A percentile compares a stretch with the other conserved stretches of the same genome.
These are phyloP conservation scores for Eubucco bourcierii DNA, from an alignment of 2,113 vertebrate genomes.

Conservation along the genomic window DNA sequence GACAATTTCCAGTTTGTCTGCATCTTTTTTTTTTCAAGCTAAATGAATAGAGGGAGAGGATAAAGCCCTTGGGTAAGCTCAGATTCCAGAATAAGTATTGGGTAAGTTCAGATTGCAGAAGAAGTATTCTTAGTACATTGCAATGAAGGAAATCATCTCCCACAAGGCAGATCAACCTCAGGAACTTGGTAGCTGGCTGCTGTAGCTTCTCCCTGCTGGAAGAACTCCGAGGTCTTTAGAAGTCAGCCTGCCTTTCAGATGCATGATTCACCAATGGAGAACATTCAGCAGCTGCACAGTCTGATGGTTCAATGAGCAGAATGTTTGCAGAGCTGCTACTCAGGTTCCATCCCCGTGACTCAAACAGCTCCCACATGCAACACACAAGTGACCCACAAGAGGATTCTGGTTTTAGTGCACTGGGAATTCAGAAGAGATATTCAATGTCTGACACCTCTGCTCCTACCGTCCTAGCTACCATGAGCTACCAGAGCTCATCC, in stretches of 20 bases:
- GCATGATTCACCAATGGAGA: not conserved
- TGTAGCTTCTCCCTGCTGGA: not conserved
- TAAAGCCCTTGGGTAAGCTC: not conserved
- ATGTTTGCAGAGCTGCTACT: not conserved
- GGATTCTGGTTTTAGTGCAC: too few species aligned
- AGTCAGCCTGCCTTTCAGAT: not conserved
- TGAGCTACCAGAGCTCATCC: not conserved
- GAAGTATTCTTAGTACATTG: not conserved
- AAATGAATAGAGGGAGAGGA: not conserved
- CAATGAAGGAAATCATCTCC: not conserved
- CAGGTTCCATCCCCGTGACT: not conserved
- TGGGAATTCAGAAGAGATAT: not conserved
- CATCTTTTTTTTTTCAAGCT: conserved; percentile 34
- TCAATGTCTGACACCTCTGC: not conserved
- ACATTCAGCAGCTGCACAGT: not conserved
- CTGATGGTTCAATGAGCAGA: not conserved
- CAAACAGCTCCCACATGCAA: rapidly evolving
- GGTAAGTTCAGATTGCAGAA: conserved; percentile 23
- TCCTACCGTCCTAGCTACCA: not conserved
- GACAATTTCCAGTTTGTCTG: not conserved
- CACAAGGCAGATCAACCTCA: conserved; percentile 1
- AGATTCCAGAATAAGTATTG: not conserved
- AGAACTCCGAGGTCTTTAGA: not conserved
- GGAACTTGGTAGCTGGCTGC: not conserved
- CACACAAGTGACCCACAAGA: not conserved